phyloP scores from a whole-genome alignment of 37 sponge, comb jelly and placozoan genomes.

The Axinella damicornis region DNA sequence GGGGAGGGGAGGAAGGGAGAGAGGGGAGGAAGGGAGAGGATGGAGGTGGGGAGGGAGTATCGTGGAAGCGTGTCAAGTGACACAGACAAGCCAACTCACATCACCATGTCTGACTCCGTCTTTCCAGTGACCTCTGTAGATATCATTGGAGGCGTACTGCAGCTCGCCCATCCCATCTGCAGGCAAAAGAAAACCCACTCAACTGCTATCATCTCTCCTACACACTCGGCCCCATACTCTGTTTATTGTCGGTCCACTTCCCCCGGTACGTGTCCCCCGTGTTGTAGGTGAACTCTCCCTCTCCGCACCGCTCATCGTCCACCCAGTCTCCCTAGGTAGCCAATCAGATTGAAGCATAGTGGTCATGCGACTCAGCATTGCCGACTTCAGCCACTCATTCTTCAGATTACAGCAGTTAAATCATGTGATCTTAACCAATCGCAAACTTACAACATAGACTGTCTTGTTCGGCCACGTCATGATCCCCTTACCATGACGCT shows the following conservation, averaged over 20 bases:
- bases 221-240: slow-evolving; percentile 59
- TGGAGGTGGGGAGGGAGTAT: no score
- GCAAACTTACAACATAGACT: slow-evolving; percentile 67
- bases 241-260: slow-evolving; percentile 81
- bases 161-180: slow-evolving; percentile 86
- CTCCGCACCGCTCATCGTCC: slow-evolving; percentile 91
- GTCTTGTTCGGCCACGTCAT: slow-evolving; percentile 91
- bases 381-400: no score
- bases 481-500: slow-evolving; percentile 89
- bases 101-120: slow-evolving; percentile 82
- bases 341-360: slow-evolving; percentile 20
- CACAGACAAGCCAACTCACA: slow-evolving; percentile 17
- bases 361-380: background rate
- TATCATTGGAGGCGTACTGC: slow-evolving; percentile 68
- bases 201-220: no score
- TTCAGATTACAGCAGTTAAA: no score
- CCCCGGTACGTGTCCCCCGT: slow-evolving; percentile 91
- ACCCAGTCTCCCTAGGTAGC: slow-evolving; percentile 89
- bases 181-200: background rate
- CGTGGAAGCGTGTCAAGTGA: no score
- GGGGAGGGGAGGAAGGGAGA: background rate
- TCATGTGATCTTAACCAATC: no score
- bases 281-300: slow-evolving; percentile 91
- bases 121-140: slow-evolving; percentile 84
- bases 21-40: no score